These are phyloP conservation scores for Taphrorychus bicolor DNA, from an alignment of 2,888 invertebrate species.

Conservation along the genomic window DNA sequence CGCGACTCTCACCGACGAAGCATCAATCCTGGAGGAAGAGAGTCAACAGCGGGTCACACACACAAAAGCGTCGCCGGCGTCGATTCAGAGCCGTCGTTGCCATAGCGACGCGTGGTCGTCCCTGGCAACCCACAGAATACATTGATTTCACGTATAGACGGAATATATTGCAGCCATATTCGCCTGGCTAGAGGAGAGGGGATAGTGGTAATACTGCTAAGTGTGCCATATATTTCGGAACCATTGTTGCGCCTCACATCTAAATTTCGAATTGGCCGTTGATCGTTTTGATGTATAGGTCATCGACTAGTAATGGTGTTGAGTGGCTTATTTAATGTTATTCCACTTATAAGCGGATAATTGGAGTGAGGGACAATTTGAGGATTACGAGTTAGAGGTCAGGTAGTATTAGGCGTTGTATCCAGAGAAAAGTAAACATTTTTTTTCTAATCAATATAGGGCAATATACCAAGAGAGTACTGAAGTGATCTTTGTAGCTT, in stretches of 20 bases:
- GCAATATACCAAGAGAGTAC: too few relatives aligned
- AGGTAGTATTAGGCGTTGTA: too few relatives aligned
- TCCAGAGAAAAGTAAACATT: too few relatives aligned
- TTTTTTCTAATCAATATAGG: too few relatives aligned
- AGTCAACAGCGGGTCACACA: constrained; percentile 5
- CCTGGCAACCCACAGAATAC: constrained; percentile 56
- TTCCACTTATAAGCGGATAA: too few relatives aligned
- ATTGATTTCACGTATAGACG: constrained; percentile 62
- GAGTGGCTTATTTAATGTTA: too few relatives aligned
- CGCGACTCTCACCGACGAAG: constrained; percentile 39
- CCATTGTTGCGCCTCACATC: constrained; percentile 51
- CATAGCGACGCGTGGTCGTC: constrained; percentile 47
- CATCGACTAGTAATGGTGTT: too few relatives aligned
- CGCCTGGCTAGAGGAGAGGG: constrained; percentile 37
- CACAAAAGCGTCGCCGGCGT: constrained; percentile 24
- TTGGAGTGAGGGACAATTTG: too few relatives aligned
- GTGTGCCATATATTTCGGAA: constrained; percentile 56
- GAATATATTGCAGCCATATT: constrained; percentile 57
- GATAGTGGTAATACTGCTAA: constrained; percentile 55
- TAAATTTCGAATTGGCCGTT: constrained; percentile 33
- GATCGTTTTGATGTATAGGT: too few relatives aligned
- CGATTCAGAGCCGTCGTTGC: constrained; percentile 48
- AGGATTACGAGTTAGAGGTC: too few relatives aligned
- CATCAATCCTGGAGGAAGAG: constrained; percentile 10
- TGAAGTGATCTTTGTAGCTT: too few relatives aligned